Conservation (phyloP, 2,113 vertebrate species). For the Oceanodroma tethys region DNA sequence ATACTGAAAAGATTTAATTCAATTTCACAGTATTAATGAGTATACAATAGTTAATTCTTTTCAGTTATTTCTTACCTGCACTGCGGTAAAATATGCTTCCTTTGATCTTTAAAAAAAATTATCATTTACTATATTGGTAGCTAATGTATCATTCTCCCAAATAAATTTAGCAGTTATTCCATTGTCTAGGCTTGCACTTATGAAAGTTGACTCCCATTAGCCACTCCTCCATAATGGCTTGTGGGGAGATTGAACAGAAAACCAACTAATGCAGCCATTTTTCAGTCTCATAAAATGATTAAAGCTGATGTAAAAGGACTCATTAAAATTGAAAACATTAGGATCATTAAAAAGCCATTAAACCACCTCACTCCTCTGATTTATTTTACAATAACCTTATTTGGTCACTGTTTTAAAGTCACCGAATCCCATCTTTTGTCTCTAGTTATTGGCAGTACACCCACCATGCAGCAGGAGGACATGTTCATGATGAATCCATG, state of each 20-base stretch:
- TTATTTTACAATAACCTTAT: slow-evolving; percentile 79
- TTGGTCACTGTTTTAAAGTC: slow-evolving; percentile 65
- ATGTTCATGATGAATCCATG: neutral
- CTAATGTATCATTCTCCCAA: neutral
- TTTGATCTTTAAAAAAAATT: neutral
- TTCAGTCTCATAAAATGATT: slow-evolving; percentile 90
- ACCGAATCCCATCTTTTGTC: slow-evolving; percentile 27
- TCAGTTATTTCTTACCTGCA: neutral
- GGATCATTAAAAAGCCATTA: slow-evolving; percentile 97
- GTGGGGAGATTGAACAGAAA: slow-evolving; percentile 84
- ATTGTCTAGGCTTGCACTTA: slow-evolving; percentile 3
- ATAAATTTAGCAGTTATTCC: slow-evolving; percentile 38
- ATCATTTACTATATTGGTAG: neutral
- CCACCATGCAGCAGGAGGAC: neutral
- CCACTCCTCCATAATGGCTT: slow-evolving; percentile 67
- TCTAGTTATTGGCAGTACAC: neutral
- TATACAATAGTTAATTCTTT: neutral
- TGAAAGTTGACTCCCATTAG: slow-evolving; percentile 54
- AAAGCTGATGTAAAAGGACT: slow-evolving; percentile 89
- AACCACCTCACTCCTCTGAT: slow-evolving; percentile 84
- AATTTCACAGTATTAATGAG: neutral
- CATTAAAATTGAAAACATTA: slow-evolving; percentile 96
- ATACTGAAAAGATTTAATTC: neutral
- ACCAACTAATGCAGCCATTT: slow-evolving; percentile 90
- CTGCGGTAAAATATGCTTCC: neutral